Conservation (phyloP, 2,113 vertebrate genomes). For the Caloenas nicobarica region DNA sequence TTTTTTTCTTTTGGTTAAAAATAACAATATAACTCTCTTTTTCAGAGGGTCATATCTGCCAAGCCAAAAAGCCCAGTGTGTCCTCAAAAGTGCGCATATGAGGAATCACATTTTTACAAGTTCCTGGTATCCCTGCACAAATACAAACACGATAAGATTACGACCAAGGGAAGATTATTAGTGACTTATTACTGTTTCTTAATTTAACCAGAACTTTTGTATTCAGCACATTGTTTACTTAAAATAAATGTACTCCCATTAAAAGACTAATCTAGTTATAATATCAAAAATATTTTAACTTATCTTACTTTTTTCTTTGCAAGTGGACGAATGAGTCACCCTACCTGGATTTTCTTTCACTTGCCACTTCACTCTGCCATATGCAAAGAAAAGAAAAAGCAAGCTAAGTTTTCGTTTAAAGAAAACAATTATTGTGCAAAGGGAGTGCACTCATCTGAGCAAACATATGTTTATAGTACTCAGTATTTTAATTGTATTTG, state of each 20-base stretch:
- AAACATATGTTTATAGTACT: neutral
- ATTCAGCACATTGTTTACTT: slow-evolving; percentile 6
- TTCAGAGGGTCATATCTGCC: neutral
- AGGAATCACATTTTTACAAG: neutral
- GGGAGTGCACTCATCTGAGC: slow-evolving; percentile 8
- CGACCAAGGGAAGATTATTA: neutral
- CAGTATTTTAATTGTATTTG: neutral
- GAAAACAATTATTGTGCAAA: neutral
- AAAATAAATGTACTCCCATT: slow-evolving; percentile 25
- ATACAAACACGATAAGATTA: neutral
- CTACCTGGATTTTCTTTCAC: slow-evolving; percentile 55
- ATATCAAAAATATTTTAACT: slow-evolving; percentile 35
- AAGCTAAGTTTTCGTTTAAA: slow-evolving; percentile 34
- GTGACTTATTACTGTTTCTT: neutral
- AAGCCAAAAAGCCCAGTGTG: neutral
- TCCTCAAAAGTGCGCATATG: neutral
- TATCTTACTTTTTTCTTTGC: slow-evolving; percentile 52
- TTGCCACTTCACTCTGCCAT: slow-evolving; percentile 43
- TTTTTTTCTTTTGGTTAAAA: neutral
- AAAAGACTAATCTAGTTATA: neutral
- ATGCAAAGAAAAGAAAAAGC: slow-evolving; percentile 54
- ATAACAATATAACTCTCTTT: neutral
- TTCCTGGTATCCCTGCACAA: neutral
- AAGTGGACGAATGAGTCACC: slow-evolving; percentile 29
- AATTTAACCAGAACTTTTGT: neutral